phyloP scores from a whole-genome alignment of 2,888 invertebrate species.

The Schizotus pectinicornis region DNA sequence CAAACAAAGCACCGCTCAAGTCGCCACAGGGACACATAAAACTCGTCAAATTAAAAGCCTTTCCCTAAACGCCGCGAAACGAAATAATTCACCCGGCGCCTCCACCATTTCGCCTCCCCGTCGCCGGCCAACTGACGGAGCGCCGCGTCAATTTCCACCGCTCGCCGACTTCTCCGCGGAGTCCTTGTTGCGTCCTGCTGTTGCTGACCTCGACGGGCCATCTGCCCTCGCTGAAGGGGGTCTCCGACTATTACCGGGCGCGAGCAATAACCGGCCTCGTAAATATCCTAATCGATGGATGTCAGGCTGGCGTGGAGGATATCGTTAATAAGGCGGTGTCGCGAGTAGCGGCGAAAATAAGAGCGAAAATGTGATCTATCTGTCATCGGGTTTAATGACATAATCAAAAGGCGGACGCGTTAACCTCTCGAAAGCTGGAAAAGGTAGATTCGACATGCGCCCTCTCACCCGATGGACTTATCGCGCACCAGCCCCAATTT shows the following conservation, averaged over 20 bases:
- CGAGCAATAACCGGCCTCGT: slow-evolving; percentile 27
- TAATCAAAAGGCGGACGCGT: slow-evolving; percentile 52
- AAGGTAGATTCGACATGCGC: slow-evolving; percentile 52
- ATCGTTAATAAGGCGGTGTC: slow-evolving; percentile 47
- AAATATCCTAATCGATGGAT: slow-evolving; percentile 48
- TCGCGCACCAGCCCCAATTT: slow-evolving; percentile 25
- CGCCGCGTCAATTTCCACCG: too few species aligned
- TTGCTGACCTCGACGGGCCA: too few species aligned
- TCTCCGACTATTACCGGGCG: slow-evolving; percentile 18
- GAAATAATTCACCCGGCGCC: too few species aligned
- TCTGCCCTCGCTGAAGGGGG: background rate
- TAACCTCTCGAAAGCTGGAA: slow-evolving; percentile 50
- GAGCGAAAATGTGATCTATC: slow-evolving; percentile 55
- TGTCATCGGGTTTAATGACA: slow-evolving; percentile 52
- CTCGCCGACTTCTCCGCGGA: too few species aligned
- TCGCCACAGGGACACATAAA: too few species aligned
- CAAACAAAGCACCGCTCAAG: too few species aligned
- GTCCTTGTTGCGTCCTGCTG: too few species aligned
- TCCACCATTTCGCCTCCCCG: too few species aligned
- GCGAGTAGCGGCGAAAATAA: slow-evolving; percentile 43
- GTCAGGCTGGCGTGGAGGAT: slow-evolving; percentile 41
- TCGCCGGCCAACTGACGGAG: too few species aligned
- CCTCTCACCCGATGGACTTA: slow-evolving; percentile 16
- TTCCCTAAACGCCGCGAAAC: too few species aligned
- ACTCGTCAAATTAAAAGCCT: too few species aligned